Conservation (phyloP, 2,888 invertebrate genomes). For the Lepidonotus clava region DNA sequence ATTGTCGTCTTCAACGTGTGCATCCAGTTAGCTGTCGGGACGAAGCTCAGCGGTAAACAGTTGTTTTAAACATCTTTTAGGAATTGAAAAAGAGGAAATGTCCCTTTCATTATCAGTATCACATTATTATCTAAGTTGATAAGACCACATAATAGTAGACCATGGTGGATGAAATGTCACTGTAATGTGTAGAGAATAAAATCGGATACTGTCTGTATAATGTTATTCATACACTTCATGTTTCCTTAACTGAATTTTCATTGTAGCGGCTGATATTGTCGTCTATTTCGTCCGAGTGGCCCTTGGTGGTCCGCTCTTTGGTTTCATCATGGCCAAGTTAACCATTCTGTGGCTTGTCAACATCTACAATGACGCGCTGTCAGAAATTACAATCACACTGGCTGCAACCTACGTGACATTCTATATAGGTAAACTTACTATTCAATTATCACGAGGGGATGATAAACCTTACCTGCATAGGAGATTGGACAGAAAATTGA, state of each 20-base stretch:
- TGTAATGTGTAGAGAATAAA: too few relatives aligned
- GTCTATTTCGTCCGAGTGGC: slow-evolving; percentile 73
- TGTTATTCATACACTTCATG: neutral
- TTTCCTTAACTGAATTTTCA: neutral
- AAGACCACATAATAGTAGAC: too few relatives aligned
- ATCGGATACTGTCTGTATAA: too few relatives aligned
- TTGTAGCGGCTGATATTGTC: slow-evolving; percentile 47
- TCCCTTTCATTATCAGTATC: too few relatives aligned
- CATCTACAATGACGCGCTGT: slow-evolving; percentile 81
- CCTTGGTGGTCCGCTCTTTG: slow-evolving; percentile 79
- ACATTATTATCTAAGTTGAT: too few relatives aligned
- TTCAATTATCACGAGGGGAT: too few relatives aligned
- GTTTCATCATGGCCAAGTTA: slow-evolving; percentile 79
- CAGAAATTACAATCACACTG: slow-evolving; percentile 81
- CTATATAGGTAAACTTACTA: slow-evolving; percentile 75
- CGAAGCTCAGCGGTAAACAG: neutral
- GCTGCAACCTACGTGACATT: slow-evolving; percentile 81
- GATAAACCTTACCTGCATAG: too few relatives aligned
- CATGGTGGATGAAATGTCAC: too few relatives aligned
- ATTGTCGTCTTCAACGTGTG: slow-evolving; percentile 81
- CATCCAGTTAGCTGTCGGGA: slow-evolving; percentile 65
- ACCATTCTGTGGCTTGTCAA: slow-evolving; percentile 78
- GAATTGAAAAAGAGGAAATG: neutral
- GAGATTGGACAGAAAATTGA: too few relatives aligned
- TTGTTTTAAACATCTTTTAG: neutral